Conservation (phyloP, 2,113 vertebrate genomes). For the Nothobranchius furzeri region DNA sequence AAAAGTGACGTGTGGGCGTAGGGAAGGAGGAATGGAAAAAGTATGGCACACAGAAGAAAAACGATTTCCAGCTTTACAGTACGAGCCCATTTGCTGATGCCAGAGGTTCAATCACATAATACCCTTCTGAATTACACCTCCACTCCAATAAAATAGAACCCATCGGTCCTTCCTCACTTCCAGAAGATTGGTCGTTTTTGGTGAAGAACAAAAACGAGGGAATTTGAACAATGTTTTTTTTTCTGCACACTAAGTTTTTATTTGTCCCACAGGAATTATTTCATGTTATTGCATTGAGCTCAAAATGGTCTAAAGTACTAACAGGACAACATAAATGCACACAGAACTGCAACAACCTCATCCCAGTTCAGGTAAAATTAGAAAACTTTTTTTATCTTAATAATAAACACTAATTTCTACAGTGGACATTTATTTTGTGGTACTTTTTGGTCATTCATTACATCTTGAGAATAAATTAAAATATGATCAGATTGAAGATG, state of each 20-base stretch:
- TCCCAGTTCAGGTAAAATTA: too few species aligned
- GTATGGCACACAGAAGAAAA: conserved; percentile 66
- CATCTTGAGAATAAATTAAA: too few species aligned
- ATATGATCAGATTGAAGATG: too few species aligned
- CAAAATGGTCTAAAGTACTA: neutral
- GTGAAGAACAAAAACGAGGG: conserved; percentile 17
- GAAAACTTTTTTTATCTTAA: too few species aligned
- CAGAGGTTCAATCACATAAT: conserved; percentile 56
- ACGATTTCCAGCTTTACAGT: conserved; percentile 60
- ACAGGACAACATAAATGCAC: neutral
- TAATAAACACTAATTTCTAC: too few species aligned
- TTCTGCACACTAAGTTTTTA: conserved; percentile 6
- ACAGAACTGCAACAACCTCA: too few species aligned
- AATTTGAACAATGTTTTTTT: conserved; percentile 31
- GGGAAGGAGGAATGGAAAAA: conserved; percentile 61
- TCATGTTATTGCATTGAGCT: conserved; percentile 32
- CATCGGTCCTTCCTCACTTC: conserved; percentile 24
- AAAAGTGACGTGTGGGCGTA: conserved; percentile 51
- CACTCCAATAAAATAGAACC: conserved; percentile 37
- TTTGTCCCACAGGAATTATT: conserved; percentile 49
- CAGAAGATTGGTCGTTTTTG: conserved; percentile 32
- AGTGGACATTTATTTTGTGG: too few species aligned
- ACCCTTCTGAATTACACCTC: conserved; percentile 51
- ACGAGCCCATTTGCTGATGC: conserved; percentile 29
- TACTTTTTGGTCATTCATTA: too few species aligned